Percentiles rank a stretch among this genome's conserved stretches.
Evolutionary conservation across 2,113 vertebrate species (phyloP).

Genomic region (Takifugu bimaculatus): DNA sequence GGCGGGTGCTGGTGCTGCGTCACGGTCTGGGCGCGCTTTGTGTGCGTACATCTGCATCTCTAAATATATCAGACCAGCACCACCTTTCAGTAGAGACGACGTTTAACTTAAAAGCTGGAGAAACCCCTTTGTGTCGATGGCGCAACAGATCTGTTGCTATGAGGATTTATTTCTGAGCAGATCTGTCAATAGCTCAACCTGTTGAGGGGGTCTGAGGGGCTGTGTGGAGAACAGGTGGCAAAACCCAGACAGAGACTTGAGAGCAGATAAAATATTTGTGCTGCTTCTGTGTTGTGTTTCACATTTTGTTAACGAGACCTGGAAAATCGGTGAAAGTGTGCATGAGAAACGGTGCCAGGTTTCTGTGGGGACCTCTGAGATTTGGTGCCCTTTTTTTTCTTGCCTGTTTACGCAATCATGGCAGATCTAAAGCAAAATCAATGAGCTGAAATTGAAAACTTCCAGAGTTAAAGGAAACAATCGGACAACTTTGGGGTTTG

Average conservation of each 20-base stretch:
- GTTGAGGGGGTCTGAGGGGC: not conserved
- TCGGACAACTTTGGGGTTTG: too few relatives aligned
- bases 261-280: constrained; percentile 31
- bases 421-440: too few relatives aligned
- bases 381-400: too few relatives aligned
- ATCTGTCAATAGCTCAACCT: constrained; percentile 21
- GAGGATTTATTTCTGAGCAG: constrained; percentile 2
- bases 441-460: constrained; percentile 1
- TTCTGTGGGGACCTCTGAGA: too few relatives aligned
- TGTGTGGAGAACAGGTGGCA: constrained; percentile 31
- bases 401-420: too few relatives aligned
- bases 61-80: constrained; percentile 5
- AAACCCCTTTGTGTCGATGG: not conserved
- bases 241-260: constrained; percentile 16
- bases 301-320: constrained; percentile 1
- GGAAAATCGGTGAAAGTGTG: too few relatives aligned
- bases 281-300: constrained; percentile 4
- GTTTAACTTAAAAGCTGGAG: constrained; percentile 1
- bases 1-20: too few relatives aligned
- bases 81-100: not conserved
- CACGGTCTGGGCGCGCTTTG: too few relatives aligned
- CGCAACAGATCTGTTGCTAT: constrained; percentile 2
- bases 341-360: too few relatives aligned
- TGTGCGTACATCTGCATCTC: constrained; percentile 13
- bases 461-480: not conserved